Percentiles rank a stretch among this genome's conserved stretches.
phyloP scores from a whole-genome alignment of 2,113 vertebrate species.

The Pluvialis apricaria region DNA sequence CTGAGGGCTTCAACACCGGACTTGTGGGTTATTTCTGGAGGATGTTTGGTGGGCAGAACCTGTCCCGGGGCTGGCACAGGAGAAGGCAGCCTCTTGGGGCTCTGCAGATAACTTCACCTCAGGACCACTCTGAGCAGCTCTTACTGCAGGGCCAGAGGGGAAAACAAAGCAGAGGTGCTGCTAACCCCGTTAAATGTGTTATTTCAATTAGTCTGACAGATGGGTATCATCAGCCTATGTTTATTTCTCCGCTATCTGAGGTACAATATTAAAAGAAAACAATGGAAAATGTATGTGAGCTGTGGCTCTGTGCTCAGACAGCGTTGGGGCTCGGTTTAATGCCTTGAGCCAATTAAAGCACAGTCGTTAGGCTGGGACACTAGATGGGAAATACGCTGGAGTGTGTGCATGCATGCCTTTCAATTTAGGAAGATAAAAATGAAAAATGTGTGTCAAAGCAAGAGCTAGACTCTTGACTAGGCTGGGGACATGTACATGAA shows the following conservation, averaged over 20 bases:
- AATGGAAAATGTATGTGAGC: neutral
- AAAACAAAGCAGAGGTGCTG: neutral
- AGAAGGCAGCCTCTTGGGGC: neutral
- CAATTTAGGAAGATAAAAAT: neutral
- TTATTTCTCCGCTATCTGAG: neutral
- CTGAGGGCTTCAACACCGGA: neutral
- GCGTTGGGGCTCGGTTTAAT: neutral
- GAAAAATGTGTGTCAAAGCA: neutral
- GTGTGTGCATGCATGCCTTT: neutral
- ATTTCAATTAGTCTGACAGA: neutral
- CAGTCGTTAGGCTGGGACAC: neutral
- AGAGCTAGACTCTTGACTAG: neutral
- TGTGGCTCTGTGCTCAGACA: neutral
- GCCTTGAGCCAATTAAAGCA: neutral
- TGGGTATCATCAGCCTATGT: neutral
- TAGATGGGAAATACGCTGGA: fast-evolving
- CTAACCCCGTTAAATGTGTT: neutral
- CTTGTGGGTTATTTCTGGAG: neutral
- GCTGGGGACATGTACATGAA: neutral
- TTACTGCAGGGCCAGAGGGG: neutral
- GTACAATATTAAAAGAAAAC: neutral
- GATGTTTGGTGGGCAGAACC: neutral
- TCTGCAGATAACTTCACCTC: neutral
- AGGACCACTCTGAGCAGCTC: neutral
- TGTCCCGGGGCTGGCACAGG: neutral